A percentile compares a stretch with the other conserved stretches of the same genome.
phyloP scores from a whole-genome alignment of 2,888 invertebrate genomes.

The Oxycera nigricornis region DNA sequence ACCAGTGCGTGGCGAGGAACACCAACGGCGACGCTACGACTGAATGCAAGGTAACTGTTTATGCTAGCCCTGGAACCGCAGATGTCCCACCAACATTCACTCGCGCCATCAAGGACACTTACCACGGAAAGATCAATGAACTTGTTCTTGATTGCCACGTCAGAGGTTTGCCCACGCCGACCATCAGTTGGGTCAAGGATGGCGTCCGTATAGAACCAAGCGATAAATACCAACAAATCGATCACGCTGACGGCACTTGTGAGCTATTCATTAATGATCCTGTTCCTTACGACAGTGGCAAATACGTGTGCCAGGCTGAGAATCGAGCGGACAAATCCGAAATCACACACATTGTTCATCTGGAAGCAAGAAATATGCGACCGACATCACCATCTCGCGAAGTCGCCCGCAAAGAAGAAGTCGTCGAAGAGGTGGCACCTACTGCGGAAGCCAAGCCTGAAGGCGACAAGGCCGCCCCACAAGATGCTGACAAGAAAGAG shows the following conservation, averaged over 20 bases:
- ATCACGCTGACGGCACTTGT: slow-evolving; percentile 78
- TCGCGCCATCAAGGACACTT: slow-evolving; percentile 72
- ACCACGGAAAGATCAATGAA: slow-evolving; percentile 70
- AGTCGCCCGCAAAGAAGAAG: slow-evolving; percentile 33
- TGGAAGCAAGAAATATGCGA: slow-evolving; percentile 65
- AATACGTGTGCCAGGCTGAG: slow-evolving; percentile 68
- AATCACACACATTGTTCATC: slow-evolving; percentile 74
- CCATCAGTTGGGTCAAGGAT: slow-evolving; percentile 79
- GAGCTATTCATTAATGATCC: slow-evolving; percentile 73
- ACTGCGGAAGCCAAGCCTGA: slow-evolving; percentile 47
- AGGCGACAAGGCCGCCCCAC: slow-evolving; percentile 50
- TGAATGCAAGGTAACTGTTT: slow-evolving; percentile 66
- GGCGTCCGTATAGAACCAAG: slow-evolving; percentile 67
- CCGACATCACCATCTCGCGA: slow-evolving; percentile 55
- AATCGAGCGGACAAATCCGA: slow-evolving; percentile 77
- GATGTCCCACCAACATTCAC: slow-evolving; percentile 78
- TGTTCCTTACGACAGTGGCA: slow-evolving; percentile 66
- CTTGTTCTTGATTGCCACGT: slow-evolving; percentile 81
- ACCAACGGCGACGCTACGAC: slow-evolving; percentile 74
- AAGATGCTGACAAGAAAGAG: slow-evolving; percentile 54
- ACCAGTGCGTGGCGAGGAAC: slow-evolving; percentile 80
- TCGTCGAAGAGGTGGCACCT: slow-evolving; percentile 49
- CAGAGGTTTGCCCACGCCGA: slow-evolving; percentile 74
- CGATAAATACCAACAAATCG: slow-evolving; percentile 71
- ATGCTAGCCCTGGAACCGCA: slow-evolving; percentile 57